A percentile compares a stretch with the other conserved stretches of the same genome.
Evolutionary conservation across 2,888 invertebrate genomes (phyloP).

Genomic region (Limnephilus rhombicus): DNA sequence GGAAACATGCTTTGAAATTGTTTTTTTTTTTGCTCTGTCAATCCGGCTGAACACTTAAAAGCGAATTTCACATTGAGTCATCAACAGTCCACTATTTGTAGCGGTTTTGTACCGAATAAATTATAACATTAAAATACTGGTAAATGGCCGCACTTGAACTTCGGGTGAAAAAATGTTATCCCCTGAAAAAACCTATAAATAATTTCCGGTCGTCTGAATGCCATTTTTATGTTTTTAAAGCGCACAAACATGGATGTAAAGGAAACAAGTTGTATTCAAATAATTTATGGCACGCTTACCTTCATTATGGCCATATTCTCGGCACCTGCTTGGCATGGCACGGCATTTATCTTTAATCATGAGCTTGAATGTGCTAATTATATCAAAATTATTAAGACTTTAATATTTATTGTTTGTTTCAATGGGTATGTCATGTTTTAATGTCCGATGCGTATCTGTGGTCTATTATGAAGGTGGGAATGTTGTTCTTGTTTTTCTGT

Average conservation of each 20-base stretch:
- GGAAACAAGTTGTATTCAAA: neutral
- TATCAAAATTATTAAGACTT: neutral
- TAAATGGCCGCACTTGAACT: neutral
- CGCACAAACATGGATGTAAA: neutral
- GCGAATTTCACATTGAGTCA: neutral
- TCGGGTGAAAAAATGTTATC: neutral
- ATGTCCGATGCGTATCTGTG: neutral
- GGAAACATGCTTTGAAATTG: too few species aligned
- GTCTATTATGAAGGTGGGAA: neutral
- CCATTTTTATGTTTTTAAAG: neutral
- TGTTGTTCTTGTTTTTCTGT: neutral
- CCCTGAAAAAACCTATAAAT: neutral
- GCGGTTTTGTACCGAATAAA: neutral
- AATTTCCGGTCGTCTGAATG: neutral
- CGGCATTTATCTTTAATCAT: neutral
- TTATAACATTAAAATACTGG: neutral
- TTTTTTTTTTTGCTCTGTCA: neutral
- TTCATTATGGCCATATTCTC: neutral
- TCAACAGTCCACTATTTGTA: neutral
- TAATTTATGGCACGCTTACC: neutral
- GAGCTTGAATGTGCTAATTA: neutral
- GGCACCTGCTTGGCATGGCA: neutral
- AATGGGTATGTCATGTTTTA: neutral
- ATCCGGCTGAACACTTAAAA: neutral
- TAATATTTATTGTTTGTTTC: neutral